phyloP scores from a whole-genome alignment of 2,113 vertebrate species.

The Oenanthe oenanthe region DNA sequence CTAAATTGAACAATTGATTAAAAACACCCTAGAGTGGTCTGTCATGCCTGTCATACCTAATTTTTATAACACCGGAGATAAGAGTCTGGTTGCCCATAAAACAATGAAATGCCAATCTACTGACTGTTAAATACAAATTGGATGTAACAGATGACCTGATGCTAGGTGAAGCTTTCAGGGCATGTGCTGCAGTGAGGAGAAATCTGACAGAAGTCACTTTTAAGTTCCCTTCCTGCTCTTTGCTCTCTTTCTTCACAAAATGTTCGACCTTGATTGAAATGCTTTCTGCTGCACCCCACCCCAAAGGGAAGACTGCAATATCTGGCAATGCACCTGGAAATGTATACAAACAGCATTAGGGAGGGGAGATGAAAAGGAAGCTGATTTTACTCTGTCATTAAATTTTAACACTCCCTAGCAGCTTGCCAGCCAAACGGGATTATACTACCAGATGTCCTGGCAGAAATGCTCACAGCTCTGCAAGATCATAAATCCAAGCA shows the following conservation, averaged over 20 bases:
- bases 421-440: constrained; percentile 1
- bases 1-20: background rate
- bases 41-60: background rate
- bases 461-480: background rate
- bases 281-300: background rate
- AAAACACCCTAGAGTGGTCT: background rate
- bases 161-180: background rate
- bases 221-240: background rate
- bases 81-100: background rate
- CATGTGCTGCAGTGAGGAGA: background rate
- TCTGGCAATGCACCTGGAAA: background rate
- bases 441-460: constrained; percentile 57
- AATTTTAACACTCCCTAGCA: constrained; percentile 19
- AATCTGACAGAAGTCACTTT: background rate
- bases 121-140: background rate
- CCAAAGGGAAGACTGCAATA: background rate
- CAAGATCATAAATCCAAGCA: constrained; percentile 50
- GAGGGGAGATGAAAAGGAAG: constrained; percentile 10
- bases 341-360: background rate
- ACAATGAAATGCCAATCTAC: background rate
- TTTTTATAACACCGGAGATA: background rate
- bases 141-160: background rate
- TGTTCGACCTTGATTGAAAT: background rate
- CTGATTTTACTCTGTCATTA: constrained; percentile 17
- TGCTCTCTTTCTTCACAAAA: background rate